Percentiles rank a stretch among this genome's conserved stretches.
Evolutionary conservation across 2,888 invertebrate species (phyloP).

Genomic region (Willowsia nigromaculata): DNA sequence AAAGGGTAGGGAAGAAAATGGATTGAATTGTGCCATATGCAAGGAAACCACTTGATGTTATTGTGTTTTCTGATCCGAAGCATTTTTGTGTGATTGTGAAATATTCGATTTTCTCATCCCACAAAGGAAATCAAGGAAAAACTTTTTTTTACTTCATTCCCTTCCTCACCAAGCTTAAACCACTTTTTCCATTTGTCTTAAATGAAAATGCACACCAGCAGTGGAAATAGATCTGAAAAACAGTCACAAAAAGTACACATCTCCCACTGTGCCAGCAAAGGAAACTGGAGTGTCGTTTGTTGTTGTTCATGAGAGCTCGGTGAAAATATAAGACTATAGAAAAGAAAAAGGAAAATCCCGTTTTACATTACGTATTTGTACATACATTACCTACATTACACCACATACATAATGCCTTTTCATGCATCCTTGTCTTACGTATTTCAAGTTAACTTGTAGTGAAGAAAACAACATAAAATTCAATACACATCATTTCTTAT

Average conservation of each 20-base stretch:
- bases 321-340: not conserved
- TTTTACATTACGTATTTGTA: not conserved
- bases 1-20: not conserved
- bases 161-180: not conserved
- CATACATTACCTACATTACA: not conserved
- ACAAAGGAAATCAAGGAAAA: constrained; percentile 60
- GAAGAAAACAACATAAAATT: not conserved
- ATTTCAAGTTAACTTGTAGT: not conserved
- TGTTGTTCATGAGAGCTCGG: not conserved
- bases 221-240: not conserved
- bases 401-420: not conserved
- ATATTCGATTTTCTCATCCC: constrained; percentile 57
- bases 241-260: not conserved
- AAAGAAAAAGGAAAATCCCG: not conserved
- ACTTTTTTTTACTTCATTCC: not conserved
- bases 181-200: constrained; percentile 44
- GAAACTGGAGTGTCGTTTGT: not conserved
- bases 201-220: not conserved
- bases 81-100: constrained; percentile 45
- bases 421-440: not conserved
- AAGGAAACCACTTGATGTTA: constrained; percentile 53
- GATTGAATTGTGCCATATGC: constrained; percentile 37
- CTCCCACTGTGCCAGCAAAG: not conserved
- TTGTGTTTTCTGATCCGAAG: constrained; percentile 29
- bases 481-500: constrained; percentile 30